Conservation (phyloP, 2,888 invertebrate species). For the Timema cristinae region DNA sequence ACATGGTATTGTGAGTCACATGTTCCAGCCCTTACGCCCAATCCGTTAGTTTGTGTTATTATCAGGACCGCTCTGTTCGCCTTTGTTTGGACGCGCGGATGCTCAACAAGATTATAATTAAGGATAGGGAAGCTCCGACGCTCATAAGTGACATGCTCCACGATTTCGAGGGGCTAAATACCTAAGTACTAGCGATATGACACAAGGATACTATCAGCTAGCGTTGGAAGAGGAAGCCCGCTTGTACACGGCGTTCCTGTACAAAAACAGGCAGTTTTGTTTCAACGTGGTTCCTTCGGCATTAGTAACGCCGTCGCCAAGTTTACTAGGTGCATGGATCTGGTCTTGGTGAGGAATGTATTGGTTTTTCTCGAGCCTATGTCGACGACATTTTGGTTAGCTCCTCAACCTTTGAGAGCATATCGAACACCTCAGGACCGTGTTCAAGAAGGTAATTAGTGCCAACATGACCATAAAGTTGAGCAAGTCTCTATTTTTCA, state of each 20-base stretch:
- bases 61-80: slow-evolving; percentile 28
- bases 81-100: slow-evolving; percentile 3
- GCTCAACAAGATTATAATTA: slow-evolving; percentile 28
- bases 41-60: slow-evolving; percentile 9
- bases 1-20: background rate
- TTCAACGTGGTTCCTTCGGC: slow-evolving; percentile 30
- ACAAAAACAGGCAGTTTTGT: slow-evolving; percentile 23
- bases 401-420: slow-evolving; percentile 6
- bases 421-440: background rate
- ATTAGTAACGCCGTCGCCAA: slow-evolving; percentile 9
- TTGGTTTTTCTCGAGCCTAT: background rate
- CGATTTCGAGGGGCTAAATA: too few species aligned
- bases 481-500: slow-evolving; percentile 12
- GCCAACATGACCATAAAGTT: slow-evolving; percentile 12
- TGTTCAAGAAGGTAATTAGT: background rate
- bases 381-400: slow-evolving; percentile 4
- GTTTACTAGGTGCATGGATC: slow-evolving; percentile 1
- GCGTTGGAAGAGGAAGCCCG: slow-evolving; percentile 21
- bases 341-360: background rate
- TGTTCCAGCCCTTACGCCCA: background rate
- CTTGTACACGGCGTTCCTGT: slow-evolving; percentile 31
- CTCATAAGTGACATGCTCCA: slow-evolving; percentile 28
- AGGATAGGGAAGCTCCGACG: slow-evolving; percentile 27
- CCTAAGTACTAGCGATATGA: too few species aligned
- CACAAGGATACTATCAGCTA: slow-evolving; percentile 34